A percentile compares a stretch with the other conserved stretches of the same genome.
These are phyloP conservation scores for Lichenostomus cassidix DNA, from an alignment of 2,113 vertebrate genomes.

Conservation along the genomic window DNA sequence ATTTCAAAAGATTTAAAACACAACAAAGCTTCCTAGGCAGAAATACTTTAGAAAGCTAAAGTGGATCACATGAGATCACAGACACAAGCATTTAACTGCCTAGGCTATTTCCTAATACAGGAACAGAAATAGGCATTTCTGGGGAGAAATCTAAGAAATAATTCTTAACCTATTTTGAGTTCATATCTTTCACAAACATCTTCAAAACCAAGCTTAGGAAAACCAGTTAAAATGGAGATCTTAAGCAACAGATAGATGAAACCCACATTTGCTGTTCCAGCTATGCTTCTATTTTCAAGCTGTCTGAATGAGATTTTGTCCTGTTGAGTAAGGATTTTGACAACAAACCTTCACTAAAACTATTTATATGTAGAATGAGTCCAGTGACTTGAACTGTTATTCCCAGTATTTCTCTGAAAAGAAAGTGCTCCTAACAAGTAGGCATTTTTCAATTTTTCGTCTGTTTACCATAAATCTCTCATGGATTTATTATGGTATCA, in stretches of 20 bases:
- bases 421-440: background rate
- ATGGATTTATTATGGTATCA: background rate
- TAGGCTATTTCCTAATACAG: background rate
- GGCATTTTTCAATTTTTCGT: background rate
- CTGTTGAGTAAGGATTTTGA: background rate
- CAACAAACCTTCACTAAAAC: background rate
- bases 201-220: background rate
- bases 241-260: background rate
- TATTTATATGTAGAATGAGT: background rate
- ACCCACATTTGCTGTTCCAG: background rate
- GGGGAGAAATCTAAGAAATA: background rate
- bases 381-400: background rate
- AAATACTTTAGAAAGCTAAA: background rate
- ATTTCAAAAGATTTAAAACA: background rate
- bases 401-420: background rate
- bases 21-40: background rate
- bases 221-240: background rate
- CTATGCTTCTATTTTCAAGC: background rate
- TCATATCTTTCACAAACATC: background rate
- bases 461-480: background rate
- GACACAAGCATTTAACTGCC: background rate
- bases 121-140: background rate
- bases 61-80: background rate
- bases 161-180: background rate
- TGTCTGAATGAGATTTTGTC: background rate